Evolutionary conservation across 2,113 vertebrate genomes (phyloP), one percentile per base, ranked within the genome.

Genomic region (Guaruba guarouba): DNA sequence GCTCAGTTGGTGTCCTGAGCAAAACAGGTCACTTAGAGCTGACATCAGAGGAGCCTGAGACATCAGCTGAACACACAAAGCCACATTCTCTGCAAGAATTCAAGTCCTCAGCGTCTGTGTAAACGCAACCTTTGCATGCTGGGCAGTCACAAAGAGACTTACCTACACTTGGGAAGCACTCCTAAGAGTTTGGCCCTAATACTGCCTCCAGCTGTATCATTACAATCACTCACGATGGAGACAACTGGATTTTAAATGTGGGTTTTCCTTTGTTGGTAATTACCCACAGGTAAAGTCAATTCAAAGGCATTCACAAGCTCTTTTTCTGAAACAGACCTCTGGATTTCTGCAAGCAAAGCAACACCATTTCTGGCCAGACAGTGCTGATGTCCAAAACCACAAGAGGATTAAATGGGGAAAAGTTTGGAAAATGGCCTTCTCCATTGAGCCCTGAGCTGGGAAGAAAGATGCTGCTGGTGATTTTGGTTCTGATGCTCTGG

Each of bases 331-430:
- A 17, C 88, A 99, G 98, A 96, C 97, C 90, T 97, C 91, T 8
- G 25, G 39, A 15, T 29, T 94, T 63, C 18, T 97, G 95, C 96
- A 95, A 97, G 82, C 97, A 92, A 81, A 96, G 79, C 63, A 97
- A 9, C 7, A 33, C 31, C 59, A 90, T 95, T 63, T 97, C 92
- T 11, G 97, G 97, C 55, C 97, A 96, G 67, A 94, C 98, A 2
- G 92, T 96, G 57, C 98, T 99, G 90, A 52, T 97, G 35, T 98
- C 98, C 41, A 98, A 93, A 97, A 97, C 98, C 13, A 79, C 82
- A 78, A 94, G 97, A 27, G 80, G 86, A 77, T 14, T 88, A 49
- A 48, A 92, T 49, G 11, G 10, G 20, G 43, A 67, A 23, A 37
- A 17, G 14, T 1, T 20, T 29, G 39, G 71, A 14, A 88, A 82